Evolutionary conservation across 2,888 invertebrate genomes (phyloP).

Genomic region (Epirrhoe tristata): DNA sequence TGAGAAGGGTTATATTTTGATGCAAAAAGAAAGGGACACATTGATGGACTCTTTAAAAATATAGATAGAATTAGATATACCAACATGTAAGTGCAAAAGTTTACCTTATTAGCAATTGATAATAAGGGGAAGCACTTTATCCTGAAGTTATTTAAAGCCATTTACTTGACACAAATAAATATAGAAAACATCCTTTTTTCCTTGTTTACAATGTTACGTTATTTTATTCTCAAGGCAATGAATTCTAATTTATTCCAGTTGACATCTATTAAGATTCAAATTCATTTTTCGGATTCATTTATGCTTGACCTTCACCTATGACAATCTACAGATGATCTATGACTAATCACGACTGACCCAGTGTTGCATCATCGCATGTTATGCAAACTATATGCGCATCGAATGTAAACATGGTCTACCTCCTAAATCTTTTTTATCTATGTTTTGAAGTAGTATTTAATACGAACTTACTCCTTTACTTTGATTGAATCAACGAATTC

Average conservation of each 20-base stretch:
- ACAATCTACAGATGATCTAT: constrained; percentile 9
- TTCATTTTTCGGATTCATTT: not conserved
- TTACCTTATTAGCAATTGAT: not conserved
- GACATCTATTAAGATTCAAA: not conserved
- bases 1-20: too few relatives aligned
- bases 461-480: too few relatives aligned
- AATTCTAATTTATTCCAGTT: not conserved
- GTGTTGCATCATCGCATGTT: constrained; percentile 6
- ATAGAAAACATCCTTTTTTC: not conserved
- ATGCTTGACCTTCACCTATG: constrained; percentile 23
- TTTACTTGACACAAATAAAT: not conserved
- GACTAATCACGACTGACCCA: constrained; percentile 15
- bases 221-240: not conserved
- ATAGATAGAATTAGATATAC: too few relatives aligned
- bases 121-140: not conserved
- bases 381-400: constrained; percentile 8
- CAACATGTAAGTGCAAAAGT: not conserved
- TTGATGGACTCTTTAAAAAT: too few relatives aligned
- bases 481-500: too few relatives aligned
- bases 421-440: too few relatives aligned
- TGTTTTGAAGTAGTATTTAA: too few relatives aligned
- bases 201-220: not conserved
- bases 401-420: not conserved
- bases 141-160: not conserved
- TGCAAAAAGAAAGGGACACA: too few relatives aligned